Percentiles rank a stretch among this genome's conserved stretches.
phyloP scores from a whole-genome alignment of 2,888 invertebrate species.

The Anarsia innoxiella region DNA sequence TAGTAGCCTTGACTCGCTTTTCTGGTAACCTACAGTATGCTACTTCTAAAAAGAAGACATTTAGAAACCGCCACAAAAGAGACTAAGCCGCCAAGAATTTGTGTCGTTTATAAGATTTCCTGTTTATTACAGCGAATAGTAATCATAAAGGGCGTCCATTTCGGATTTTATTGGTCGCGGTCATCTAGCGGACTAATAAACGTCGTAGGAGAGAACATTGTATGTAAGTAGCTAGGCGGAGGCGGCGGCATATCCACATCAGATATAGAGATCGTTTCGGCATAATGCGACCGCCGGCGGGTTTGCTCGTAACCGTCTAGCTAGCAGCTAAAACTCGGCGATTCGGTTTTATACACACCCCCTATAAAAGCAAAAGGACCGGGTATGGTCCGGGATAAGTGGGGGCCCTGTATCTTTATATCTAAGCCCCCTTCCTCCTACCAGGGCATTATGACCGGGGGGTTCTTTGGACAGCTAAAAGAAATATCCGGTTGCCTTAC shows the following conservation, averaged over 20 bases:
- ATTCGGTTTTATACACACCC: slow-evolving; percentile 75
- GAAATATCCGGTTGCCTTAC: slow-evolving; percentile 72
- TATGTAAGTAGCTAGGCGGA: slow-evolving; percentile 58
- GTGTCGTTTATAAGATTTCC: slow-evolving; percentile 20
- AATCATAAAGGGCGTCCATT: slow-evolving; percentile 23
- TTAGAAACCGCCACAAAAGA: no score
- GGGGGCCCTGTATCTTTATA: slow-evolving; percentile 74
- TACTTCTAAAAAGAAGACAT: no score
- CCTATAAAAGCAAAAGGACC: slow-evolving; percentile 75
- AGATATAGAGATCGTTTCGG: slow-evolving; percentile 59
- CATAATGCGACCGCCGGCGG: slow-evolving; percentile 63
- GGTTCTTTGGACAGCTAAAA: slow-evolving; percentile 75
- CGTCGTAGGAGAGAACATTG: slow-evolving; percentile 54
- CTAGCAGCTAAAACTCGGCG: slow-evolving; percentile 73
- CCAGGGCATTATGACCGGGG: slow-evolving; percentile 71
- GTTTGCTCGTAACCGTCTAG: slow-evolving; percentile 71
- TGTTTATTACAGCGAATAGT: slow-evolving; percentile 36
- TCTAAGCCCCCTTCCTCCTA: slow-evolving; percentile 62
- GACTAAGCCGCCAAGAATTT: no score
- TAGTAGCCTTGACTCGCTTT: no score
- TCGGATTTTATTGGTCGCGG: slow-evolving; percentile 47
- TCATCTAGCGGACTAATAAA: slow-evolving; percentile 44
- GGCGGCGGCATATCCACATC: slow-evolving; percentile 61
- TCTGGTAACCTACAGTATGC: no score
- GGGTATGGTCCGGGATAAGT: slow-evolving; percentile 70